Evolutionary conservation across 2,113 vertebrate genomes (phyloP), one percentile per base, ranked within the genome.

Genomic region (Caloenas nicobarica): DNA sequence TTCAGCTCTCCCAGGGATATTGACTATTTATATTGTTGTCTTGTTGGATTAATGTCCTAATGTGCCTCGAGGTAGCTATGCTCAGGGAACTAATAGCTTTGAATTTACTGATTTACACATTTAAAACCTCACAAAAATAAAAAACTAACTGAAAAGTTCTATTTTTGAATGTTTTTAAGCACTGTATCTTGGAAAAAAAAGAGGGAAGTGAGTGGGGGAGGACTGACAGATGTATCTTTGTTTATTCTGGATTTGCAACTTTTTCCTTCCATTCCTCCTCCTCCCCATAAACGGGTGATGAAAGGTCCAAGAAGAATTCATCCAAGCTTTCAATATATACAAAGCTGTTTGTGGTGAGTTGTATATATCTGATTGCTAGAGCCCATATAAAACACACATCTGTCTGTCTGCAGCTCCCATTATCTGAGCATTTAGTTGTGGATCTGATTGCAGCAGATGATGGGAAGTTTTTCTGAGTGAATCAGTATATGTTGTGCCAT

Each of bases 271-370:
- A 7, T 11, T 81, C 26, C 29, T 88, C 34, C 31, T 86, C 7
- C 50, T 88, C 22, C 31, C 16, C 38, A 33, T 71, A 89, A 91
- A 81, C 36, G 33, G n/a, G 38, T 74, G 83, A 60, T 89, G 77
- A 92, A 92, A 86, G 29, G 44, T 62, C 38, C 83, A 84, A 86
- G 89, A 95, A 79, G 36, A 81, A 68, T 84, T 93, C 84, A 74
- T 84, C 33, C 46, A 68, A 78, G 38, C 16, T 96, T 94, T 94
- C 69, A 83, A 28, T 64, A 44, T 17, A 81, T 60, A 86, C 8
- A 68, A 74, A 92, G 14, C 42, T 51, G 34, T 84, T 48, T 78
- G 61, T 86, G 56, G 65, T 74, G 48, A 89, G 38, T 71, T 93
- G 46, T 95, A 42, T 44, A 9, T 71, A 56, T 76, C 34, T 86